A percentile compares a stretch with the other conserved stretches of the same genome.
Evolutionary conservation across 2,113 vertebrate genomes (phyloP).

Genomic region (Elephas maximus): DNA sequence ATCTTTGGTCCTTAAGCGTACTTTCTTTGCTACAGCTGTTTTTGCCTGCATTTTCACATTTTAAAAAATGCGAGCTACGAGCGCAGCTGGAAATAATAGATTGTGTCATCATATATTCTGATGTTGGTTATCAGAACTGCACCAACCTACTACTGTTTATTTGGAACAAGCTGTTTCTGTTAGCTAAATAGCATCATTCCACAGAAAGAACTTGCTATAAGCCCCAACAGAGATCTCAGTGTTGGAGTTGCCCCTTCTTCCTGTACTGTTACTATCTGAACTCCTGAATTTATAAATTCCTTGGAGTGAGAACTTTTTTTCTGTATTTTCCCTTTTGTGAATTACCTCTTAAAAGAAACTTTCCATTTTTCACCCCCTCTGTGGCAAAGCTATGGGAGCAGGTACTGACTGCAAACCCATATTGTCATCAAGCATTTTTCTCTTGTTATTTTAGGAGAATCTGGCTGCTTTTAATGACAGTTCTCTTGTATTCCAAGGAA

Average conservation of each 20-base stretch:
- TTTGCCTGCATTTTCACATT: constrained; percentile 88
- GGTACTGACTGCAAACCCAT: constrained; percentile 88
- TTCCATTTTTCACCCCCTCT: constrained; percentile 79
- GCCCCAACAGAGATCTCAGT: constrained; percentile 84
- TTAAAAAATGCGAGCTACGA: constrained; percentile 87
- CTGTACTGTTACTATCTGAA: constrained; percentile 32
- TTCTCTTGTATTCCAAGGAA: constrained; percentile 88
- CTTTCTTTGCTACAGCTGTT: constrained; percentile 87
- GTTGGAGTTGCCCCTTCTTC: constrained; percentile 19
- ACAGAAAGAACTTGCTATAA: constrained; percentile 85
- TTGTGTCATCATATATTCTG: constrained; percentile 82
- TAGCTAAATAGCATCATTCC: constrained; percentile 78
- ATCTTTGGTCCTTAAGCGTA: constrained; percentile 98
- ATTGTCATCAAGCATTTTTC: constrained; percentile 89
- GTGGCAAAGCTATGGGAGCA: constrained; percentile 91
- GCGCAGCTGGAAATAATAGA: constrained; percentile 89
- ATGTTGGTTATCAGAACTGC: constrained; percentile 82
- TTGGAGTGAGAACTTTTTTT: constrained; percentile 77
- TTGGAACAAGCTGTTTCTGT: constrained; percentile 86
- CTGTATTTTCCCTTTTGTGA: constrained; percentile 84
- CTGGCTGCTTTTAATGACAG: constrained; percentile 87
- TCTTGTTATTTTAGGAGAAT: constrained; percentile 85
- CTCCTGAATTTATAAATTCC: constrained; percentile 49
- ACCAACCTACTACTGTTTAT: constrained; percentile 86
- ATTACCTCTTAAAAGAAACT: constrained; percentile 83